phyloP scores from a whole-genome alignment of 2,888 invertebrate species.

The Archips xylosteana region DNA sequence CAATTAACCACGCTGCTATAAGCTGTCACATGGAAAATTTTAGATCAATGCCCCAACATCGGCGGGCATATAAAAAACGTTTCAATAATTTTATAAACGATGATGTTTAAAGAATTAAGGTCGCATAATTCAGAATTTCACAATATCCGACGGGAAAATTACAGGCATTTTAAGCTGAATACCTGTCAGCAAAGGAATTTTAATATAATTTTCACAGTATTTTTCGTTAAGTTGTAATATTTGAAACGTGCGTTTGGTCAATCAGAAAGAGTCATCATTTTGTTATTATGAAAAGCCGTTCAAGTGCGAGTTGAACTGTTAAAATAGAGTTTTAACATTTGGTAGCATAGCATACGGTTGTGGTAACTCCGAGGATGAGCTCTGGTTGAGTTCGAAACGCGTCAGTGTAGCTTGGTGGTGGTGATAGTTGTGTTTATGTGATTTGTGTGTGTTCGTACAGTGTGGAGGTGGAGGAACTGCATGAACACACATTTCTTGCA shows the following conservation, averaged over 20 bases:
- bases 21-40: neutral
- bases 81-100: neutral
- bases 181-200: neutral
- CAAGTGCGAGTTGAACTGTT: no score
- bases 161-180: neutral
- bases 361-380: no score
- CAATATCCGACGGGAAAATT: neutral
- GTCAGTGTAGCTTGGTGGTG: no score
- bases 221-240: neutral
- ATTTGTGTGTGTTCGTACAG: no score
- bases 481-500: no score
- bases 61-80: neutral
- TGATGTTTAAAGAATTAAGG: slow-evolving; percentile 4
- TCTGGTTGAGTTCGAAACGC: no score
- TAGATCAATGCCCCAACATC: neutral
- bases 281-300: no score
- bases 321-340: no score
- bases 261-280: neutral
- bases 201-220: neutral
- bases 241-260: neutral
- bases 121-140: neutral
- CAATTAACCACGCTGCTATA: slow-evolving; percentile 7
- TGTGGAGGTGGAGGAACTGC: no score
- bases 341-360: no score
- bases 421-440: no score